Evolutionary conservation across 2,797 vertebrate species (phyloP), one percentile per base, ranked within the genome.

Genomic region (Falco concolor): DNA sequence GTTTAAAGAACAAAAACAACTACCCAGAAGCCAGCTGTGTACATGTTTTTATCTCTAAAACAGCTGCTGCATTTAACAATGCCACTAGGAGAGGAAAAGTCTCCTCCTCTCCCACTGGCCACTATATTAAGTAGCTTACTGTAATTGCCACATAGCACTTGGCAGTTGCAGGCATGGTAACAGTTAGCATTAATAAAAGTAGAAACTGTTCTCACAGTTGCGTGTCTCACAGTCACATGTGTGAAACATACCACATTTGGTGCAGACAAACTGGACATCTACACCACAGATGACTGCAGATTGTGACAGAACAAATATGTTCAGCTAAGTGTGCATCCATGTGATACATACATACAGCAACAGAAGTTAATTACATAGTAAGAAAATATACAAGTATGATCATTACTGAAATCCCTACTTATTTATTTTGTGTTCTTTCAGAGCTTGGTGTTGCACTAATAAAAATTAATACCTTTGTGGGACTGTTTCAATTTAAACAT

Each of bases 11-110:
- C 82, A 96, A 94, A 95, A 94, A 61, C 91, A 75, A 80, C 65
- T 87, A 78, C 77, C 76, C 92, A 93, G 83, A 94, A 97, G 91
- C 97, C 96, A 97, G 96, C 94, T 97, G 96, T 94, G 84, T 86
- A 38, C 89, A 20, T 63, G 88, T 79, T 96, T 97, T 96, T 93
- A 87, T 73, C 91, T 87, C 84, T 67, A 78, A 95, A 97, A 89
- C 95, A 97, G 95, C 93, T 96, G 95, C 94, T 95, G 60, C 83
- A 64, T 93, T 96, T 93, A 78, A 84, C 77, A 64, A 40, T 47
- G 54, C 57, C 82, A 60, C 81, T 40, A 74, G 73, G 86, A 90
- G 18, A 86, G 86, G 36, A 91, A 42, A 75, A 87, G 91, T 63
- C 77, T 94, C 59, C 84, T 84, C 89, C 85, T 94, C 91, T 95